Evolutionary conservation across 2,888 invertebrate species (phyloP), one percentile per base, ranked within the genome.

Genomic region (Rhodophaea formosa): DNA sequence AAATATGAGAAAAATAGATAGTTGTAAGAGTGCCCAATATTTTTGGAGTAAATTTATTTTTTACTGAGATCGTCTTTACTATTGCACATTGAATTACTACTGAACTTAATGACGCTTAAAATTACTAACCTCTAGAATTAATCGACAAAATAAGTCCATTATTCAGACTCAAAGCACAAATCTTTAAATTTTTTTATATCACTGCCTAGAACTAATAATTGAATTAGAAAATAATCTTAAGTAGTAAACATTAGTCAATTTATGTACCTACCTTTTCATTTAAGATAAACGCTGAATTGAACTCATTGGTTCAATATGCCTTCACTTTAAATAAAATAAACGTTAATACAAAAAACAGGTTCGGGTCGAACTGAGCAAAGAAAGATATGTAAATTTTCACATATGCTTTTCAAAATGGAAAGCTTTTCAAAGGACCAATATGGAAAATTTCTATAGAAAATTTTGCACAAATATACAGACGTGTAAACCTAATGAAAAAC

Each of bases 11-110:
- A 62, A 62, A 64, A 59, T 66, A 64, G 46, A 64, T 64, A 71
- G 63, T 54, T 62, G 61, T 69, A 70, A 75, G 67, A 79, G 63
- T 70, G 73, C 75, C 78, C 74, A 75, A 81, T 89, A 89, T 89
- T 89, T 89, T 89, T 89, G 83, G 86, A 89, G 66, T 66, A 65
- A 71, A 76, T 82, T 78, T 84, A 80, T 87, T 86, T 88, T 82
- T 70, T 80, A 81, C 71, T 70, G 65, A 71, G 63, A 67, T 67
- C 68, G 63, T 77, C 78, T 83, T 77, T 79, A 81, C 80, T 83
- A 78, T n/a, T 76, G 79, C 80, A 79, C 80, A 77, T 77, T 76
- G 72, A 64, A 63, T 64, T 74, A 80, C 74, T 76, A 51, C 35
- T 35, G 51, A 51, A 51, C 39, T 17, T 35, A 35, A 51, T 12